Percentiles rank a stretch among this genome's conserved stretches.
Conservation (phyloP, 2,113 vertebrate genomes). For the Conger conger region DNA sequence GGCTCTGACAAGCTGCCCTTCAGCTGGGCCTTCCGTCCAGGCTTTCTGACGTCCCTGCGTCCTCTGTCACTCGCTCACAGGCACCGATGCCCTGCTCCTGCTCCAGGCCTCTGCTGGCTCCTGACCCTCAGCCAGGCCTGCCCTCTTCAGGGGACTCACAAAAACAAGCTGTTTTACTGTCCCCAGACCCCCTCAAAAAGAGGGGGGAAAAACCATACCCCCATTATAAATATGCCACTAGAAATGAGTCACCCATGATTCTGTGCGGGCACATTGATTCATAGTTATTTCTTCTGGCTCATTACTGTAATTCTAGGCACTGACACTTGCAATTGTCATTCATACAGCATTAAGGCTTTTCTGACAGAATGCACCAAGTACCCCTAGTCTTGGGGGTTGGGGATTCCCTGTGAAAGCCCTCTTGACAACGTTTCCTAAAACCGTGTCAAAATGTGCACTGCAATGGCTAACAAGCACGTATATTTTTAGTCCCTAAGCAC, state of each 20-base stretch:
- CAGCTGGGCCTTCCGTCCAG: background rate
- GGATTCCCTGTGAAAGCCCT: conserved; percentile 21
- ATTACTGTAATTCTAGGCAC: conserved; percentile 5
- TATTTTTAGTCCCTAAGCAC: background rate
- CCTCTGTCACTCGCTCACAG: background rate
- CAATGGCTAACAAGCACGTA: background rate
- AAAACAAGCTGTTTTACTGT: background rate
- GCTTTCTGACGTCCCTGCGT: background rate
- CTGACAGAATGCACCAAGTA: conserved; percentile 23
- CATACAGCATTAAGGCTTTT: conserved; percentile 6
- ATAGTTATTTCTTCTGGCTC: background rate
- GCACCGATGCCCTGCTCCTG: background rate
- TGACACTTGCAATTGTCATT: conserved; percentile 4
- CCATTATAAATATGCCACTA: background rate
- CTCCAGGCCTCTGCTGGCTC: background rate
- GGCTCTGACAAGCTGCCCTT: background rate
- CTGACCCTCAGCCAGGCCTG: background rate
- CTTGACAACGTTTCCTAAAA: background rate
- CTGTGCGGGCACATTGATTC: background rate
- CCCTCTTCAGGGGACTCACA: background rate
- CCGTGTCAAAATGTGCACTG: background rate
- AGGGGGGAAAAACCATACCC: background rate
- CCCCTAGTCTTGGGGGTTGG: background rate
- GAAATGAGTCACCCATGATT: background rate
- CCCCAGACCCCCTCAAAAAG: background rate